Percentiles rank a stretch among this genome's conserved stretches.
phyloP scores from a whole-genome alignment of 2,113 vertebrate genomes.

The Sceloporus tristichus region DNA sequence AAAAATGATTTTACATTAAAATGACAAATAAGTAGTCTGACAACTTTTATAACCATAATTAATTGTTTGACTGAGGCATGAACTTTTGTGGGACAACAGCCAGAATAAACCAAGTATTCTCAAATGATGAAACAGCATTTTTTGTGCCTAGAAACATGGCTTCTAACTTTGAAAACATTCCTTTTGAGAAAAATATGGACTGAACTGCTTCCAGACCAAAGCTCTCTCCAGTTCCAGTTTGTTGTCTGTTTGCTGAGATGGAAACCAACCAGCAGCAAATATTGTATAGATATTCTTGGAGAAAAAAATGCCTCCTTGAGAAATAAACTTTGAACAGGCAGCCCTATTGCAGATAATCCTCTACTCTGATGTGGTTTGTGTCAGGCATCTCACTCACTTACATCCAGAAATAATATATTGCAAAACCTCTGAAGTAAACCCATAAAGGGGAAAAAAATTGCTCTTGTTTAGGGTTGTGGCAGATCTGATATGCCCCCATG shows the following conservation, averaged over 20 bases:
- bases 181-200: conserved; percentile 5
- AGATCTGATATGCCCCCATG: conserved; percentile 55
- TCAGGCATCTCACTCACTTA: conserved; percentile 45
- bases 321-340: conserved; percentile 56
- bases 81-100: not conserved
- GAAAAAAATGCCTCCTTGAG: conserved; percentile 45
- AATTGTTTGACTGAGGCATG: not conserved
- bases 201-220: not conserved
- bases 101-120: not conserved
- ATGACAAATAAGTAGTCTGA: not conserved
- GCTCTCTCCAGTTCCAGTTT: conserved; percentile 42
- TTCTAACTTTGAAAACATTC: not conserved
- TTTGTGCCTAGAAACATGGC: not conserved
- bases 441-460: conserved; percentile 49
- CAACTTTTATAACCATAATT: not conserved
- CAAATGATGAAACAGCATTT: not conserved
- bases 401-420: conserved; percentile 45
- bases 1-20: not conserved
- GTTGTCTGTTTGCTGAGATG: conserved; percentile 46
- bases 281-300: not conserved
- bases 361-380: not conserved
- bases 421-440: conserved; percentile 49
- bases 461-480: conserved; percentile 67
- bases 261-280: conserved; percentile 45
- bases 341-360: not conserved